phyloP scores from a whole-genome alignment of 1,140 invertebrate species.

The Paralvinella palmiformis region DNA sequence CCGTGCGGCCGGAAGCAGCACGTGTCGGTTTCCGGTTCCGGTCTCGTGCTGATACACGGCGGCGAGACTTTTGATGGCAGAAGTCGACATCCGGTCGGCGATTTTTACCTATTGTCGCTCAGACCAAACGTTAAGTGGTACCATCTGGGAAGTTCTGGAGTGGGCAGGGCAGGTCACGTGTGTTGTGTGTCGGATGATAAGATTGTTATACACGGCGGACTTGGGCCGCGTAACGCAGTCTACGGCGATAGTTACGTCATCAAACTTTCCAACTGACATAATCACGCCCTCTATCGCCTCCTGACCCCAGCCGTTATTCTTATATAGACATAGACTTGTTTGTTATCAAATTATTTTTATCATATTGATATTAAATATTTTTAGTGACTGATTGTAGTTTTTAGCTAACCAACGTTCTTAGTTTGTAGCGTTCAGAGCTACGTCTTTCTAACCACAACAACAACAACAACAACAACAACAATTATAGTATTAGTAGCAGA shows the following conservation, averaged over 20 bases:
- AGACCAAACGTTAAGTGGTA: constrained; percentile 28
- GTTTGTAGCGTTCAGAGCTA: too few relatives aligned
- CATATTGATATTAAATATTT: too few relatives aligned
- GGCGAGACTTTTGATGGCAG: constrained; percentile 47
- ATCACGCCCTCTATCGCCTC: too few relatives aligned
- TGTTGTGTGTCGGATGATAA: constrained; percentile 27
- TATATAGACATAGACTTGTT: too few relatives aligned
- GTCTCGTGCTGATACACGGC: constrained; percentile 38
- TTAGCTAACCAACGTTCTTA: too few relatives aligned
- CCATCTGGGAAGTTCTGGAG: constrained; percentile 27
- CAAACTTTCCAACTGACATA: too few relatives aligned
- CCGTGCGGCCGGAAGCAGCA: constrained; percentile 41
- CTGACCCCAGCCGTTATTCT: too few relatives aligned
- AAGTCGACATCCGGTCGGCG: constrained; percentile 36
- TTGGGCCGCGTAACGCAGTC: constrained; percentile 2
- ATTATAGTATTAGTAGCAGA: too few relatives aligned
- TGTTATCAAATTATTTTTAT: too few relatives aligned
- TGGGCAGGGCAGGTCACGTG: constrained; percentile 39
- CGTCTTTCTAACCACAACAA: too few relatives aligned
- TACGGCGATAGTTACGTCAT: constrained; percentile 1
- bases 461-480: too few relatives aligned
- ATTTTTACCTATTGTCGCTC: constrained; percentile 34
- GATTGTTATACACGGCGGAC: constrained; percentile 42
- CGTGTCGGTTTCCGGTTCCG: constrained; percentile 25
- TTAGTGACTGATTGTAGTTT: too few relatives aligned